A percentile compares a stretch with the other conserved stretches of the same genome.
These are phyloP conservation scores for Pseudocheirus occidentalis DNA, from an alignment of 2,797 vertebrate species.

Conservation along the genomic window DNA sequence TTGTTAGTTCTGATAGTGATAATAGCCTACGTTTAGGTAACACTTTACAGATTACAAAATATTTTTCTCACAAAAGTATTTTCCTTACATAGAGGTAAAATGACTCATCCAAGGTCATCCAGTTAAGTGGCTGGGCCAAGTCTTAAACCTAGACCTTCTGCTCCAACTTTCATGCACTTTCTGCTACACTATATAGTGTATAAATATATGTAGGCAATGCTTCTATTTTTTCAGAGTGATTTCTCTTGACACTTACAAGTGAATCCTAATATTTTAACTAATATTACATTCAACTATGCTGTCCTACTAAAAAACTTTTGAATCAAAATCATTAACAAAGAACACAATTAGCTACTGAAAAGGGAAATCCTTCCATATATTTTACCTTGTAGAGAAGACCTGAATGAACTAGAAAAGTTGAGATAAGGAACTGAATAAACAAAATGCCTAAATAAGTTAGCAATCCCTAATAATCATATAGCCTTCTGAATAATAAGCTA, in stretches of 20 bases:
- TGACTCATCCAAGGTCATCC: background rate
- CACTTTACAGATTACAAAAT: background rate
- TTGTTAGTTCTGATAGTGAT: conserved; percentile 20
- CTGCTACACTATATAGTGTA: background rate
- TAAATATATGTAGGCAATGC: background rate
- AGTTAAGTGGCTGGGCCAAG: background rate
- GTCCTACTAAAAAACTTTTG: no score
- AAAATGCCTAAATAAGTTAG: no score
- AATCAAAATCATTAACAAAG: no score
- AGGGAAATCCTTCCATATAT: no score
- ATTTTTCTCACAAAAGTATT: background rate
- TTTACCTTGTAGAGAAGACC: no score
- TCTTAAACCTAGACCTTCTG: background rate
- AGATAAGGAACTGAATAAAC: no score
- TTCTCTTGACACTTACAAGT: background rate
- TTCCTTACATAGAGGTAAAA: background rate
- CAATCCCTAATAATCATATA: no score
- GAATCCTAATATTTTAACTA: background rate
- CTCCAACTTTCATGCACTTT: background rate
- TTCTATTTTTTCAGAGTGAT: background rate
- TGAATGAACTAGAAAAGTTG: no score
- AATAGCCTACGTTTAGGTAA: background rate
- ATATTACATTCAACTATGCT: background rate
- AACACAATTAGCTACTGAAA: no score
- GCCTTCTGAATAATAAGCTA: background rate